These are phyloP conservation scores for Oligia strigilis DNA, from an alignment of 2,888 invertebrate species.

Conservation along the genomic window DNA sequence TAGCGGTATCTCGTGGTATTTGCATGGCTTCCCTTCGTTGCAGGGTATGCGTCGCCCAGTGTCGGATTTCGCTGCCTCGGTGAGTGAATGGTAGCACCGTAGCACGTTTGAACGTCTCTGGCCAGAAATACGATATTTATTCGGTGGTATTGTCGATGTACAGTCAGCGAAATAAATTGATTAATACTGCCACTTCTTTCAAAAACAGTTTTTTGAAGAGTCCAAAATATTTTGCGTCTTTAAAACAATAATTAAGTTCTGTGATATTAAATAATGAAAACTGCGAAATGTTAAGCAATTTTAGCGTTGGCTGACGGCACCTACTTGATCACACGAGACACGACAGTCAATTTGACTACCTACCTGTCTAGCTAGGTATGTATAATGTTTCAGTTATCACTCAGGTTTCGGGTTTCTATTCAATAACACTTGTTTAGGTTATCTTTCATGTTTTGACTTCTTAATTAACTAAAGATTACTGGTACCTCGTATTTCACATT, in stretches of 20 bases:
- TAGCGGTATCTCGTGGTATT: slow-evolving; percentile 35
- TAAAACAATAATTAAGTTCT: not conserved
- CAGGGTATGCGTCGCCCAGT: slow-evolving; percentile 32
- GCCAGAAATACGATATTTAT: slow-evolving; percentile 39
- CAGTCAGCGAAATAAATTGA: not conserved
- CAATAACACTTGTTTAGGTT: not conserved
- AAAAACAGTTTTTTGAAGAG: not conserved
- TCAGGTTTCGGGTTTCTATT: not conserved
- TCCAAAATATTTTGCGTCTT: no score
- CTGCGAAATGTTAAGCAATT: no score
- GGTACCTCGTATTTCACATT: not conserved
- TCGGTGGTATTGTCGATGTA: not conserved
- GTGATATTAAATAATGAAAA: not conserved
- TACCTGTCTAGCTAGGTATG: no score
- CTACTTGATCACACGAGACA: not conserved
- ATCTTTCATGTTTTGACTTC: not conserved
- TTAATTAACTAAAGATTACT: no score
- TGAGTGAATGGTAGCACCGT: slow-evolving; percentile 18
- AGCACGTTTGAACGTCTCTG: not conserved
- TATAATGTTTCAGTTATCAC: slow-evolving; percentile 12
- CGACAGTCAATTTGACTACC: not conserved
- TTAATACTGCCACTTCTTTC: not conserved
- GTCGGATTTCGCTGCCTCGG: slow-evolving; percentile 50
- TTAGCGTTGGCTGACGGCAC: no score
- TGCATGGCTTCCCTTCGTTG: slow-evolving; percentile 59